phyloP scores from a whole-genome alignment of 2,888 invertebrate genomes.

The Tenthredo scrophulariae region DNA sequence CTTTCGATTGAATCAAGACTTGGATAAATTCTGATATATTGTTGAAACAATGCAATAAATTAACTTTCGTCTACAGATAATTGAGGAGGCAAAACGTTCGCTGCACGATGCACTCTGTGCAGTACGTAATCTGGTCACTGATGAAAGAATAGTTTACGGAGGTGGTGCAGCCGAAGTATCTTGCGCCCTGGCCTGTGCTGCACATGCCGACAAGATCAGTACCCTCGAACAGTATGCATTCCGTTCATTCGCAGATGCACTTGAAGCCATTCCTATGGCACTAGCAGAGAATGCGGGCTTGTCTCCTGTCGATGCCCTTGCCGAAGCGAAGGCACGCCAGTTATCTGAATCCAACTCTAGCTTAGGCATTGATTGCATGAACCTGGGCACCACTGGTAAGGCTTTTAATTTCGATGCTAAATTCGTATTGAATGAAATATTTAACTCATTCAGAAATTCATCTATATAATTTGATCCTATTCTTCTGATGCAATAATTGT shows the following conservation, averaged over 20 bases:
- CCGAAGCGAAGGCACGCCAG: slow-evolving; percentile 95
- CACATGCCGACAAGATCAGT: slow-evolving; percentile 92
- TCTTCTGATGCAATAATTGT: background rate
- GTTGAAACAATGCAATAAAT: background rate
- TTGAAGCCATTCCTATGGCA: slow-evolving; percentile 96
- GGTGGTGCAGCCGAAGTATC: slow-evolving; percentile 98
- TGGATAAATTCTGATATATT: background rate
- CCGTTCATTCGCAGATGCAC: slow-evolving; percentile 96
- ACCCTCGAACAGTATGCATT: slow-evolving; percentile 98
- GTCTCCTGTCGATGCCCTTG: slow-evolving; percentile 94
- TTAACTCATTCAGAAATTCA: background rate
- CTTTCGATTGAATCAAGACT: background rate
- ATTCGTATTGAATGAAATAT: background rate
- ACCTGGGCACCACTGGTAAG: slow-evolving; percentile 83
- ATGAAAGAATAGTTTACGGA: slow-evolving; percentile 94
- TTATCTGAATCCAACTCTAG: slow-evolving; percentile 90
- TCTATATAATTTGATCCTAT: too few species aligned
- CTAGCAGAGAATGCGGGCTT: slow-evolving; percentile 98
- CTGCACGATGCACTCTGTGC: slow-evolving; percentile 88
- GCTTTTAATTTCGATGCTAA: background rate
- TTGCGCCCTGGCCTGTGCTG: slow-evolving; percentile 94
- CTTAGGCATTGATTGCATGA: slow-evolving; percentile 97
- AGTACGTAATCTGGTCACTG: slow-evolving; percentile 85
- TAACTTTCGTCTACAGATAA: slow-evolving; percentile 79
- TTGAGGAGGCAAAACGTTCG: slow-evolving; percentile 88